Evolutionary conservation across 2,113 vertebrate species (phyloP), one percentile per base, ranked within the genome.

Genomic region (Dolichotis patagonum): DNA sequence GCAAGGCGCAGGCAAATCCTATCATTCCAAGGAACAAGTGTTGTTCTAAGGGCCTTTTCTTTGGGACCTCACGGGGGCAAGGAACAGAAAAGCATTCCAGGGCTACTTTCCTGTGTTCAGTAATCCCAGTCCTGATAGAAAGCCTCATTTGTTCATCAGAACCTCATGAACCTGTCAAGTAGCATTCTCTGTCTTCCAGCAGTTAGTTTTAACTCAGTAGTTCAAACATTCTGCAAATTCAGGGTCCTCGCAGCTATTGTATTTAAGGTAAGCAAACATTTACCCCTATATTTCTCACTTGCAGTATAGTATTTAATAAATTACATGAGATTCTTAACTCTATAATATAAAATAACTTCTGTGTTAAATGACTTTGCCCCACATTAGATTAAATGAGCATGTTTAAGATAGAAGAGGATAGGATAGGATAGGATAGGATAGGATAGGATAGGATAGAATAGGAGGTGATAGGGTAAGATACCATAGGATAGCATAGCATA

Each of bases 1-100:
- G 83, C 41, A 87, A 22, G 0, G 0, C 5, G 41, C 12, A 43
- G 11, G 17, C 2, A 60, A 38, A 49, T 58, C 46, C 10, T 35
- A 20, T 28, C 5, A 6, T 0, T 38, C 4, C 14, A 10, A 54
- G 19, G 3, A 22, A 9, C 28, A 17, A 32, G 14, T 8, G 43
- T 17, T 16, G 71, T 49, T 11, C 17, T 17, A 84, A 0, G 1
- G 24, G 3, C 1, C 13, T 58, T 75, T 71, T 8, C 56, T 11
- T 32, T 88, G 7, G 28, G 56, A 46, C 0, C 0, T 82, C 12
- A 52, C 16, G 6, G 32, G 2, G 24, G 8, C 12, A 54, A 17
- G 30, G 46, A 0, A 8, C 10, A 75, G 46, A 32, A 14, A 43
- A 63, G 11, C 7, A 63, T 12, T 8, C 7, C 24, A 14, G 32